Percentiles rank a stretch among this genome's conserved stretches.
These are phyloP conservation scores for Contarinia nasturtii DNA, from an alignment of 1,140 invertebrate genomes.

Conservation along the genomic window DNA sequence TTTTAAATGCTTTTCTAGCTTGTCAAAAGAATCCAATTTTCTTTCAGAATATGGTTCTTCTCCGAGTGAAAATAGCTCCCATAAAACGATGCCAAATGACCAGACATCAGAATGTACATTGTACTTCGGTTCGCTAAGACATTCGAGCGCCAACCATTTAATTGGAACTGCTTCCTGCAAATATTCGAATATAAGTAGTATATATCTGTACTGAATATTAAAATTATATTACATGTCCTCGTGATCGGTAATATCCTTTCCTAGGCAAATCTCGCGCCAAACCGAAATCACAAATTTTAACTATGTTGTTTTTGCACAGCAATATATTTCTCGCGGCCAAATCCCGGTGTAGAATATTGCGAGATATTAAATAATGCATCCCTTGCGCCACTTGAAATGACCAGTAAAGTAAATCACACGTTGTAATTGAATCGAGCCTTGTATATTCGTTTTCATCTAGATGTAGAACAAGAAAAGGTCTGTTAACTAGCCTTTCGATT, in stretches of 20 bases:
- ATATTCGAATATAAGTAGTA: too few relatives aligned
- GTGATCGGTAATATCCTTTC: conserved; percentile 81
- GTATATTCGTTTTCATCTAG: too few relatives aligned
- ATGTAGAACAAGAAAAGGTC: too few relatives aligned
- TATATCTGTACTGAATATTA: too few relatives aligned
- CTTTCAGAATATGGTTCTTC: too few relatives aligned
- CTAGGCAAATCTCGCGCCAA: conserved; percentile 78
- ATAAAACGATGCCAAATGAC: too few relatives aligned
- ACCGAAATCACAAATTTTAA: conserved; percentile 89
- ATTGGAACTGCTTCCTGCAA: conserved; percentile 49
- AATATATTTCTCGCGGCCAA: conserved; percentile 77
- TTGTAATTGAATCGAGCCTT: conserved; percentile 21
- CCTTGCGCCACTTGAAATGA: too few relatives aligned
- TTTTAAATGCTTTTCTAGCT: too few relatives aligned
- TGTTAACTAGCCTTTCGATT: too few relatives aligned
- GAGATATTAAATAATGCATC: conserved; percentile 72
- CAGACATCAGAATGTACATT: conserved; percentile 77
- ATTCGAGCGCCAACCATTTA: conserved; percentile 71
- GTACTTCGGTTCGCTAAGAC: conserved; percentile 57
- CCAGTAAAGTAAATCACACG: conserved; percentile 58
- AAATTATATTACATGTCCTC: conserved; percentile 33
- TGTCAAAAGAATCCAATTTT: too few relatives aligned
- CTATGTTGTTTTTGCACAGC: conserved; percentile 74
- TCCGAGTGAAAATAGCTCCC: too few relatives aligned
- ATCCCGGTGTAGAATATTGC: conserved; percentile 75